These are phyloP conservation scores for Anguilla japonica DNA, from an alignment of 2,113 vertebrate species.

Conservation along the genomic window DNA sequence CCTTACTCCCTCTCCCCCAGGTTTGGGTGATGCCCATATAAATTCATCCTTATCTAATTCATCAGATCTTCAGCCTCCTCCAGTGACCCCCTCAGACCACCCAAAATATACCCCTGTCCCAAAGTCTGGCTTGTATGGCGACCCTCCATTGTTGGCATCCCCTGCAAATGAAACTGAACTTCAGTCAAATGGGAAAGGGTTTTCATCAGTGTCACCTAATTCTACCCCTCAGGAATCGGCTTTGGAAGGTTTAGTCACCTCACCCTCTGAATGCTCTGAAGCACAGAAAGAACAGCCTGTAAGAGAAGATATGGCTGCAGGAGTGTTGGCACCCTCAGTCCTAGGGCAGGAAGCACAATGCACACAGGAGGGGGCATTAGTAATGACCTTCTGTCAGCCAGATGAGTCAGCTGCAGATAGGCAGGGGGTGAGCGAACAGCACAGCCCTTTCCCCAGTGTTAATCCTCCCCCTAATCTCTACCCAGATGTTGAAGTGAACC, in stretches of 20 bases:
- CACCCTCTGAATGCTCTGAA: background rate
- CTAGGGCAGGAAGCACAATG: background rate
- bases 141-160: slow-evolving; percentile 50
- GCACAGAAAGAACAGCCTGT: slow-evolving; percentile 5
- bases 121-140: slow-evolving; percentile 62
- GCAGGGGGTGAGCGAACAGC: slow-evolving; percentile 27
- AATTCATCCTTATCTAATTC: slow-evolving; percentile 56
- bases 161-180: background rate
- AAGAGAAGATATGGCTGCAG: background rate
- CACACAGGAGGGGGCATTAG: background rate
- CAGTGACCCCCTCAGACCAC: slow-evolving; percentile 32
- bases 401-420: slow-evolving; percentile 13
- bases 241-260: slow-evolving; percentile 10
- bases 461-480: slow-evolving; percentile 60
- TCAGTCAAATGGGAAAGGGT: background rate
- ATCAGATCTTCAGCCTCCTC: slow-evolving; percentile 48
- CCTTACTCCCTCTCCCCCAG: slow-evolving; percentile 63
- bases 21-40: slow-evolving; percentile 54
- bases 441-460: slow-evolving; percentile 43
- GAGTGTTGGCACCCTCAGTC: background rate
- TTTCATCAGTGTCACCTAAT: slow-evolving; percentile 28
- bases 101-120: slow-evolving; percentile 39
- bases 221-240: background rate
- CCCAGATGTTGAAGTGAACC: slow-evolving; percentile 53
- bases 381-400: background rate